Evolutionary conservation across 2,797 vertebrate genomes (phyloP).

Genomic region (Alcedo quadribrachys): DNA sequence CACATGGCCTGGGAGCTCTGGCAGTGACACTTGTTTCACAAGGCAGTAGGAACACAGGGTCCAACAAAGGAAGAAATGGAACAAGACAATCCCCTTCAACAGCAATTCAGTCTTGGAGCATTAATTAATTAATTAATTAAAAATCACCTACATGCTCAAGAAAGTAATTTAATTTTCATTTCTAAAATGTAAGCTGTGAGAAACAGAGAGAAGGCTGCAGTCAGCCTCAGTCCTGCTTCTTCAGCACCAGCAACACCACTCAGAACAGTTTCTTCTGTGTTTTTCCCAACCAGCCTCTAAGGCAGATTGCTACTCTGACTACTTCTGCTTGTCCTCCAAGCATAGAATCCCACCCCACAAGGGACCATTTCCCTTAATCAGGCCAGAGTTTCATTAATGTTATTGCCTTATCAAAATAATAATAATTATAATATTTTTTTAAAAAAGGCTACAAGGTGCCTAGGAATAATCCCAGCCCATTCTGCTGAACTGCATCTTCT

Average conservation of each 20-base stretch:
- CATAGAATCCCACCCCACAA: neutral
- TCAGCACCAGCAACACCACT: neutral
- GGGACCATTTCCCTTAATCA: neutral
- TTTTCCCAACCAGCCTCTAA: neutral
- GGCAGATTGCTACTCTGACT: neutral
- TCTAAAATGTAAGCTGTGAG: neutral
- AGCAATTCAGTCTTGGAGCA: neutral
- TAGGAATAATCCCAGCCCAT: neutral
- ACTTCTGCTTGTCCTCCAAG: neutral
- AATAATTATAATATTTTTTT: too few species aligned
- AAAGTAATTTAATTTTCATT: neutral
- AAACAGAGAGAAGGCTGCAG: neutral
- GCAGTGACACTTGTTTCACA: neutral
- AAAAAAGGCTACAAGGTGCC: neutral
- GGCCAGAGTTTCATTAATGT: fast-evolving
- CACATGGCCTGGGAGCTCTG: fast-evolving
- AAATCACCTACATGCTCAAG: neutral
- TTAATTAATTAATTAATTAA: too few species aligned
- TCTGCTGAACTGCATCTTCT: neutral
- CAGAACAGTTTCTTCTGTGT: neutral
- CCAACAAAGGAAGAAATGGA: neutral
- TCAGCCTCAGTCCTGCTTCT: neutral
- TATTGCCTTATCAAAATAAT: neutral
- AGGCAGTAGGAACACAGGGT: neutral
- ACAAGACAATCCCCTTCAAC: neutral